Conservation (phyloP, 2,888 invertebrate genomes). For the Tipula lateralis region DNA sequence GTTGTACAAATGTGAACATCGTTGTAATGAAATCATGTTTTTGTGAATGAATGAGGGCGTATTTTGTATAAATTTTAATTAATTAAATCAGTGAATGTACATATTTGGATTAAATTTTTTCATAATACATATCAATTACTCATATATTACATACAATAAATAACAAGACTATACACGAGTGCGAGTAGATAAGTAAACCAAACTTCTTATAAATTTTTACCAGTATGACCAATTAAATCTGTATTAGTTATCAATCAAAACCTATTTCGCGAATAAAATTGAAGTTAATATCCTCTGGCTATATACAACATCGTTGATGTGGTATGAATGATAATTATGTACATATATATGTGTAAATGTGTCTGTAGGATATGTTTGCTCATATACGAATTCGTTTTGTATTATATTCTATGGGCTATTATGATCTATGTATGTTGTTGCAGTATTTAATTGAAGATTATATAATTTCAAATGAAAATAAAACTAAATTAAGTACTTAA, state of each 20-base stretch:
- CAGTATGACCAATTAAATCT: neutral
- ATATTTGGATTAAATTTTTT: neutral
- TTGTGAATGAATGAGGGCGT: neutral
- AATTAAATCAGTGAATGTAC: neutral
- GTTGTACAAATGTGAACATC: neutral
- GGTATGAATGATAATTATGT: neutral
- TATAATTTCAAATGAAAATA: neutral
- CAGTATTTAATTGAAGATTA: neutral
- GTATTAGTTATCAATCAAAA: neutral
- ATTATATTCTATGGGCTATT: too few relatives aligned
- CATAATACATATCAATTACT: neutral
- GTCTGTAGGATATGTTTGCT: neutral
- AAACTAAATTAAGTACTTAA: neutral
- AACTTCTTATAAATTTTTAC: neutral
- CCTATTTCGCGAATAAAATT: neutral
- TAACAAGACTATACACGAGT: neutral
- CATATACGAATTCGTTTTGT: neutral
- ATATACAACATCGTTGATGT: neutral
- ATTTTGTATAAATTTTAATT: neutral
- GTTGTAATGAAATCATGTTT: neutral
- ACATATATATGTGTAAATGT: neutral
- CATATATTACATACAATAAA: neutral
- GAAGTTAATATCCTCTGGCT: neutral
- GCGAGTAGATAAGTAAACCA: neutral
- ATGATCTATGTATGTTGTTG: neutral